Evolutionary conservation across 1,140 invertebrate genomes (phyloP).

Genomic region (Anastrepha obliqua): DNA sequence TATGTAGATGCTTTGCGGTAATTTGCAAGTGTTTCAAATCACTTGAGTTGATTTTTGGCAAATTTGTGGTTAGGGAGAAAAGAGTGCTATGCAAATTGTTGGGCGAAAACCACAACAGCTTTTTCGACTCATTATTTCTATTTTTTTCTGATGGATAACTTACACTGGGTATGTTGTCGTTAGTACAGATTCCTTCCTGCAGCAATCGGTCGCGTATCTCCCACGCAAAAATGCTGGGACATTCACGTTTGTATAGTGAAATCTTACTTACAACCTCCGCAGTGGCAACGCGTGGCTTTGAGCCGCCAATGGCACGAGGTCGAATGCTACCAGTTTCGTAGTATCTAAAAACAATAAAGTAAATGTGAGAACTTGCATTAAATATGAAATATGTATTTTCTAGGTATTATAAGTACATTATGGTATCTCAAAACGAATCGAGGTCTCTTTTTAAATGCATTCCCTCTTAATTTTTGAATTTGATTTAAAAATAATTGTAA

Average conservation of each 20-base stretch:
- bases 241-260: slow-evolving; percentile 95
- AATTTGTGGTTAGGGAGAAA: slow-evolving; percentile 9
- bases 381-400: too few relatives aligned
- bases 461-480: too few relatives aligned
- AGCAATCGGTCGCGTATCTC: slow-evolving; percentile 97
- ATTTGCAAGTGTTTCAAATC: neutral
- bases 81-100: neutral
- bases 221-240: slow-evolving; percentile 98
- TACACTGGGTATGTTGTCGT: slow-evolving; percentile 99
- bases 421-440: too few relatives aligned
- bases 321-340: slow-evolving; percentile 99
- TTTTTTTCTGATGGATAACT: slow-evolving; percentile 78
- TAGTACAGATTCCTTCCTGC: slow-evolving; percentile 97
- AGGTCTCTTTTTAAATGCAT: too few relatives aligned
- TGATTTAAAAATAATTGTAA: too few relatives aligned
- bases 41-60: slow-evolving; percentile 4
- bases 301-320: slow-evolving; percentile 95
- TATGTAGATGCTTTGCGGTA: neutral
- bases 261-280: slow-evolving; percentile 95
- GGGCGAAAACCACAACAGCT: neutral
- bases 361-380: neutral
- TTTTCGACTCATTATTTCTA: neutral
- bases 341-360: slow-evolving; percentile 80
- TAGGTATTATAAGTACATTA: too few relatives aligned
- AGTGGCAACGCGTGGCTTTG: slow-evolving; percentile 97